Evolutionary conservation across 2,113 vertebrate species (phyloP), one percentile per base, ranked within the genome.

Genomic region (Entosphenus tridentatus): DNA sequence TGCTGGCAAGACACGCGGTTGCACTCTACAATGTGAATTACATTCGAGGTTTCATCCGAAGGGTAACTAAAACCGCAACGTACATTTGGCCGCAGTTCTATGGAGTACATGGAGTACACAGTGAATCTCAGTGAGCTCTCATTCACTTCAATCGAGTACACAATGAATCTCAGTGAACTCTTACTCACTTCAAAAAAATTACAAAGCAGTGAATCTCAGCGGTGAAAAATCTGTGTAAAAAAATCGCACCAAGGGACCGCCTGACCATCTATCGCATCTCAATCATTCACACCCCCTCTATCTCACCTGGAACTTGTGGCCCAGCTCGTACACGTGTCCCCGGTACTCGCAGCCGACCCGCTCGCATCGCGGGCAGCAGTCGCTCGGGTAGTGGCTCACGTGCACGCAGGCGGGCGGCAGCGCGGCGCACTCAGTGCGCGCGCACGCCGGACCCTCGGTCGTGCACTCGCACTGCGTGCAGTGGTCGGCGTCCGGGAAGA

Each of bases 391-490:
- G 77, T 84, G 82, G 79, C 84, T 85, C 67, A 86, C 82, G 57
- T 86, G 83, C 75, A 86, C 82, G 77, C 84, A 86, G 2, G 82
- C 82, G 2, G 82, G 78, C 14, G 84, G 84, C 11, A 86, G 79
- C 9, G 81, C 77, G 65, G 78, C 80, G 78, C 84, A 86, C 73
- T 85, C 82, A 0, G 81, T 82, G 72, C 80, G 76, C 68, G 80
- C 78, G 56, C 84, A 85, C 1, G 74, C 73, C 1, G 84, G 75
- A 8, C 84, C 84, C 18, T 81, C 81, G 0, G 76, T 5, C 1
- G 84, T 86, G 74, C 84, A 86, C 72, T 86, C 83, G 13, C 84
- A 86, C 71, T 85, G 84, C 55, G 81, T 84, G 72, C 84, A 86
- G 70, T 78, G 82, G 68, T 86, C 84, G 2, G 82, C 81, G 72